Evolutionary conservation across 2,797 vertebrate species (phyloP).

Genomic region (Glossophaga mutica): DNA sequence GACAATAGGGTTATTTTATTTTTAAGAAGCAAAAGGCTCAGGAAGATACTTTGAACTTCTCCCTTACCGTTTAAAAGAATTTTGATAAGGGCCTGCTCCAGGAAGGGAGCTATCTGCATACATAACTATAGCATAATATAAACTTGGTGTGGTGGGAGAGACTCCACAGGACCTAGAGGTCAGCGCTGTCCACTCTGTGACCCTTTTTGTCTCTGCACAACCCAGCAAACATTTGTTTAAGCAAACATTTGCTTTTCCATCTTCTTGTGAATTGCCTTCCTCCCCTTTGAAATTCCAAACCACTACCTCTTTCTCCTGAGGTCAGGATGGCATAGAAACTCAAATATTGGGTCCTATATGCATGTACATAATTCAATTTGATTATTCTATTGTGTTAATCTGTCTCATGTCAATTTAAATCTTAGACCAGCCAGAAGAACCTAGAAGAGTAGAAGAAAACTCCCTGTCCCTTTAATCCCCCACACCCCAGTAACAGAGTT

Average conservation of each 20-base stretch:
- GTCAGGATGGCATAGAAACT: background rate
- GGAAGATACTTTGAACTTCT: background rate
- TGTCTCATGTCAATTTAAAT: background rate
- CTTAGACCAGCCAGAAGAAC: background rate
- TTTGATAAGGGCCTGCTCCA: background rate
- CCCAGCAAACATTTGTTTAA: background rate
- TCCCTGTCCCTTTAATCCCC: fast-evolving
- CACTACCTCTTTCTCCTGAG: background rate
- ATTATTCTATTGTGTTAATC: background rate
- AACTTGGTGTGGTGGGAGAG: background rate
- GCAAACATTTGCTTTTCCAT: background rate
- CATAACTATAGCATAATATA: background rate
- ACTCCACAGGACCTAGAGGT: background rate
- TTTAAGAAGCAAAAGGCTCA: background rate
- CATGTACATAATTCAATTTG: background rate
- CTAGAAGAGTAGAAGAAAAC: background rate
- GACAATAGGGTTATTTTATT: background rate
- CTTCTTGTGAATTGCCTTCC: background rate
- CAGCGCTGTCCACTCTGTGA: background rate
- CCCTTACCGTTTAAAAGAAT: background rate
- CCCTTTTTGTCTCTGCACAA: too few species aligned
- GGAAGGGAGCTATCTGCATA: background rate
- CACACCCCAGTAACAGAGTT: background rate
- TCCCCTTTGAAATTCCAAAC: background rate
- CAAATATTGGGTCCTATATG: background rate